Evolutionary conservation across 1,140 invertebrate genomes (phyloP), one percentile per base, ranked within the genome.

Genomic region (Atopsyche davidsoni): DNA sequence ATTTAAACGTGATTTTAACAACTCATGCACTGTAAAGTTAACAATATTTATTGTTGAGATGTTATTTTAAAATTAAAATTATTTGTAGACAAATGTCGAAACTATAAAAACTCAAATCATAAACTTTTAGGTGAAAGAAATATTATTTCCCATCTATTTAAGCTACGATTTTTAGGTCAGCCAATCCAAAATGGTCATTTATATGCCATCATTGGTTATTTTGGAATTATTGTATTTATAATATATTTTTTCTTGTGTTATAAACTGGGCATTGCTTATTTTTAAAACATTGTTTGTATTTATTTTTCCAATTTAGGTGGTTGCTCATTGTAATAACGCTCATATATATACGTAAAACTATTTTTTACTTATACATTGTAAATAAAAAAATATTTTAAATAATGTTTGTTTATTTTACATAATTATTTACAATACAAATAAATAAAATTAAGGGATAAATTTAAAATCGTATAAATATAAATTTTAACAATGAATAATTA

Each of bases 281-380:
- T 35, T 13, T 31, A 31, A 28, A 9, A 11, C 16, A 44, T 41
- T 3, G 22, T 23, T 53, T 47, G 18, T 55, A 35, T 3, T 24
- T 18, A 4, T 41, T 41, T 22, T 18, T 35, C 1, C 55, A n/a
- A 28, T 31, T 44, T 45, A 41, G 39, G 46, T n/a, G 51, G 46
- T 53, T 10, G 51, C 44, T 46, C 6, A 53, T 45, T 53, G 21
- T 18, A 44, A 53, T 53, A 53, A 53, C 42, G 18, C 14, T 51
- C 35, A 22, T 41, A 41, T 11, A 41, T n/a, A n/a, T n/a, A n/a
- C n/a, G n/a, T n/a, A n/a, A n/a, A n/a, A n/a, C n/a, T n/a, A n/a
- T n/a, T n/a, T n/a, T n/a, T n/a, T n/a, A n/a, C n/a, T n/a, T n/a
- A n/a, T 28, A 28, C 24, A 28, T 28, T 28, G 6, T n/a, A 6